Evolutionary conservation across 2,888 invertebrate genomes (phyloP), one percentile per base, ranked within the genome.

Genomic region (Amitus sp.): DNA sequence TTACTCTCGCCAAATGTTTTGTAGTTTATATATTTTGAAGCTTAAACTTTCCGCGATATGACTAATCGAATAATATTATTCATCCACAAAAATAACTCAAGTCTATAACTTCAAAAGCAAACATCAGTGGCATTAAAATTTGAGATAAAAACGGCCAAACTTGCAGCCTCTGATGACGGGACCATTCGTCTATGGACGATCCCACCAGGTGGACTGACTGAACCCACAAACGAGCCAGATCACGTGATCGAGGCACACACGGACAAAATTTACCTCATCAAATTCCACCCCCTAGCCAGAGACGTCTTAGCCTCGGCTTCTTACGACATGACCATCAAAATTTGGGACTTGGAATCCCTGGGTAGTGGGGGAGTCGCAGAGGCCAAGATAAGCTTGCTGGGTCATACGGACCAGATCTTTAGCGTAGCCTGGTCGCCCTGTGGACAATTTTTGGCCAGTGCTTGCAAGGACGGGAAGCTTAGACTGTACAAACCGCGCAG

Each of bases 341-440:
- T 97, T 34, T 97, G 96, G 96, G 91, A 96, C 80, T 84, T 94
- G 37, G 82, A 83, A 10, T 80, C 82, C 0, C 54, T 82, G 1
- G 64, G 72, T 1, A 68, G 72, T 7, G 68, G 73, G 6, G 83
- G 83, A 34, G 84, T 87, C 19, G 84, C 88, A 65, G 84, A 85
- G 46, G 89, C 89, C 56, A 87, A 87, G 66, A 87, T 93, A 62
- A 85, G 87, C 1, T 81, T 95, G 3, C 86, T 87, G 9, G 93
- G 90, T 0, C 95, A 95, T 72, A 88, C 89, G 0, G 95, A 95
- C 74, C 95, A 95, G 84, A 93, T 97, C 78, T 95, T 96, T 72
- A 91, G 94, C 56, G 85, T 95, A 70, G 92, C 94, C 2, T 98
- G 97, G 98, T 96, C 96, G 57, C 93, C 94, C 0, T 94, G 94